Evolutionary conservation across 1,140 invertebrate species (phyloP).

Genomic region (Aricia agestis): DNA sequence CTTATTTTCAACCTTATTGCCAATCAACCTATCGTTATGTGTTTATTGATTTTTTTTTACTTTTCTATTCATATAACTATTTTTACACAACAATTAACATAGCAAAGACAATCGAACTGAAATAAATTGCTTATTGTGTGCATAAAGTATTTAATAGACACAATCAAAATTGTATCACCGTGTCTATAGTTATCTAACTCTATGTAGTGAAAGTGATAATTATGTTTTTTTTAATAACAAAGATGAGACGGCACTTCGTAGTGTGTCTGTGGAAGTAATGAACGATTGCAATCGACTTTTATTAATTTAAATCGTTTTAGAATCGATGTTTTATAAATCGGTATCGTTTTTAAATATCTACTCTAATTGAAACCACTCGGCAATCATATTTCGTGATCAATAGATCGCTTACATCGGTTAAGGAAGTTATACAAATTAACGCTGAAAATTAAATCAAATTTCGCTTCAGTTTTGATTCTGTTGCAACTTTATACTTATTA

Average conservation of each 20-base stretch:
- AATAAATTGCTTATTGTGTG: background rate
- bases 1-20: too few species aligned
- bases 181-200: constrained; percentile 60
- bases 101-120: too few species aligned
- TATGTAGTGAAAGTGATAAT: constrained; percentile 71
- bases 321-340: background rate
- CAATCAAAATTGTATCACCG: constrained; percentile 54
- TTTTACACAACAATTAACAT: too few species aligned
- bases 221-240: constrained; percentile 62
- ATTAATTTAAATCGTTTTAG: constrained; percentile 9
- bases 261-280: constrained; percentile 23
- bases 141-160: background rate
- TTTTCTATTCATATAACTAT: too few species aligned
- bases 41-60: too few species aligned
- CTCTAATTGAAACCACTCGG: background rate
- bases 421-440: too few species aligned
- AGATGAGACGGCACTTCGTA: constrained; percentile 61
- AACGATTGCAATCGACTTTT: constrained; percentile 12
- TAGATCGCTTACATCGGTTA: too few species aligned
- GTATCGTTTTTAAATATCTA: background rate
- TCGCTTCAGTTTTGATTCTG: too few species aligned
- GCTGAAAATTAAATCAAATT: too few species aligned
- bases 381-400: background rate
- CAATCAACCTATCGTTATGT: too few species aligned
- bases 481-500: too few species aligned